phyloP scores from a whole-genome alignment of 2,797 vertebrate species.

The Acanthurus lineatus region DNA sequence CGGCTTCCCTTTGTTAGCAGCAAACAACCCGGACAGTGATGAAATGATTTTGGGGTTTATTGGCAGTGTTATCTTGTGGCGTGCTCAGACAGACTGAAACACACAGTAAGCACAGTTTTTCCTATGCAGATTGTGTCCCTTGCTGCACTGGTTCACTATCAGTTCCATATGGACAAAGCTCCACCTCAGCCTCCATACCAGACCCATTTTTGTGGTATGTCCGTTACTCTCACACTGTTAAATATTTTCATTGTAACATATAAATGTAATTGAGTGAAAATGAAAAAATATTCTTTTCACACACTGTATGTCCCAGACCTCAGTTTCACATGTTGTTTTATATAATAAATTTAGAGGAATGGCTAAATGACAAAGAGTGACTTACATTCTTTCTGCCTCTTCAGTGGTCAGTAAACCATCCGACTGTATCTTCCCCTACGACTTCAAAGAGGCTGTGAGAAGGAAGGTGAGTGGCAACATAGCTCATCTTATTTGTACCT shows the following conservation, averaged over 20 bases:
- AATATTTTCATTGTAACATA: background rate
- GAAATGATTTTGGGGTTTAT: background rate
- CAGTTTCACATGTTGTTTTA: no score
- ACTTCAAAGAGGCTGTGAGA: conserved; percentile 91
- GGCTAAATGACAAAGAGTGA: no score
- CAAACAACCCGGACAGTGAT: background rate
- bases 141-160: conserved; percentile 91
- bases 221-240: background rate
- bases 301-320: no score
- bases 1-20: background rate
- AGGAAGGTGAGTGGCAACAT: conserved; percentile 87
- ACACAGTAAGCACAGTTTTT: background rate
- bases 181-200: conserved; percentile 94
- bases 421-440: conserved; percentile 96
- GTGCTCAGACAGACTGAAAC: background rate
- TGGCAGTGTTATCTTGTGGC: background rate
- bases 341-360: no score
- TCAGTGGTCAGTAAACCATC: conserved; percentile 93
- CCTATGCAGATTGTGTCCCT: conserved; percentile 90
- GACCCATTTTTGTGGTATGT: conserved; percentile 94
- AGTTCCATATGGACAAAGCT: conserved; percentile 94
- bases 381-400: conserved; percentile 54
- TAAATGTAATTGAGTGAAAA: background rate
- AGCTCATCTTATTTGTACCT: background rate
- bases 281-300: no score